Evolutionary conservation across 2,113 vertebrate species (phyloP).

Genomic region (Notiomystis cincta): DNA sequence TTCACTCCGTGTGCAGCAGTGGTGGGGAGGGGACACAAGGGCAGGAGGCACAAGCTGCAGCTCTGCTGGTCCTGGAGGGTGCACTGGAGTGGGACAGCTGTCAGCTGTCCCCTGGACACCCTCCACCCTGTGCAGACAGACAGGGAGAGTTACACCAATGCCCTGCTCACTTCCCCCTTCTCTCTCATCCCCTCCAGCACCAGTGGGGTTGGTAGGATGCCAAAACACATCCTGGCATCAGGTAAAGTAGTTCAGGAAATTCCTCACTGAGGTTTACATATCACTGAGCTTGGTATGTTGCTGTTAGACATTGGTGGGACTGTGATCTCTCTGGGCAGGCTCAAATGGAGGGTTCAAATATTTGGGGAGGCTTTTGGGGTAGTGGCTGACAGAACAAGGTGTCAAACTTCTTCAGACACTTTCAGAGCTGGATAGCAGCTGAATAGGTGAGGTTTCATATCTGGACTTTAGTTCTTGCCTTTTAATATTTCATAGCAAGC

Average conservation of each 20-base stretch:
- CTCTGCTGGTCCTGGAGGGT: not conserved
- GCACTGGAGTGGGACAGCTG: rapidly evolving
- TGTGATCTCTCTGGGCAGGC: not conserved
- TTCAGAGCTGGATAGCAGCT: not conserved
- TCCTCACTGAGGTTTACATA: not conserved
- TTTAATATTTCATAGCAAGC: not conserved
- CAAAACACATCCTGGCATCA: not conserved
- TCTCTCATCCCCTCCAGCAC: not conserved
- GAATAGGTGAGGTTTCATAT: not conserved
- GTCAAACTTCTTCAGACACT: not conserved
- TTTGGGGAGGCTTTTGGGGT: not conserved
- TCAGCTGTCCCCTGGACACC: not conserved
- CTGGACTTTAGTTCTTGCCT: not conserved
- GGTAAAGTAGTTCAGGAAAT: not conserved
- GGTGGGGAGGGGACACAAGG: not conserved
- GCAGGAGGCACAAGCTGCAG: not conserved
- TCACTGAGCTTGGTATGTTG: not conserved
- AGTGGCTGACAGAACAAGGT: not conserved
- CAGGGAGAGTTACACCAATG: not conserved
- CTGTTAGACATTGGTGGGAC: no score
- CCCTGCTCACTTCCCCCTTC: not conserved
- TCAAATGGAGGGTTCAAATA: not conserved
- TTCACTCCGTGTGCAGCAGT: no score
- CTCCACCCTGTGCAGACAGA: not conserved
- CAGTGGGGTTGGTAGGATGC: not conserved